phyloP scores from a whole-genome alignment of 2,888 invertebrate species.

The Leucophenga maculata region DNA sequence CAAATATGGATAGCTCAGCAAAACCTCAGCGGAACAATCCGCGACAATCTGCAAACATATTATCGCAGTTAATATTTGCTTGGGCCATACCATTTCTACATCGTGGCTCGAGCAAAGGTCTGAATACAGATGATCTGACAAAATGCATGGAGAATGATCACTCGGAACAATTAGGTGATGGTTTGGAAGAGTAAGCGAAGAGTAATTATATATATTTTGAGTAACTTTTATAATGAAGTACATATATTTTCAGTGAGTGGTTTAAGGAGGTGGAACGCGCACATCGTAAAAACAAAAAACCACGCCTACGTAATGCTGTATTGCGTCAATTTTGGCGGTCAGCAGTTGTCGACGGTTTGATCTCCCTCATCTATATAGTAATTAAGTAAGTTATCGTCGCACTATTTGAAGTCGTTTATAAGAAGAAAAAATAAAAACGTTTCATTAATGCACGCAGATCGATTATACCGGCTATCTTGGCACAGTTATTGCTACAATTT shows the following conservation, averaged over 20 bases:
- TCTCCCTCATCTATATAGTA: constrained; percentile 73
- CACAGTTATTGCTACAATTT: constrained; percentile 70
- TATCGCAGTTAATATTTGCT: constrained; percentile 69
- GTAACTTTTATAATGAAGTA: neutral
- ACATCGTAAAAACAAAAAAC: constrained; percentile 75
- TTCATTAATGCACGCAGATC: constrained; percentile 55
- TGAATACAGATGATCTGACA: constrained; percentile 80
- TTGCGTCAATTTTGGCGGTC: constrained; percentile 80
- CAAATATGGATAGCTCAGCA: constrained; percentile 68
- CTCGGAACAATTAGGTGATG: constrained; percentile 70
- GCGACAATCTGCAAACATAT: constrained; percentile 64
- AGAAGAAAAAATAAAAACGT: too few species aligned
- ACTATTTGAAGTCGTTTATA: constrained; percentile 4
- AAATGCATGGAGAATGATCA: constrained; percentile 77
- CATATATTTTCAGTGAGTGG: constrained; percentile 76
- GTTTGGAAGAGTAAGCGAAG: constrained; percentile 68
- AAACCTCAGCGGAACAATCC: constrained; percentile 70
- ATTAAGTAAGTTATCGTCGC: constrained; percentile 61
- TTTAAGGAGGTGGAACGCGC: constrained; percentile 76
- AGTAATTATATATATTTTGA: neutral
- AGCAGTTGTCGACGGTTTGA: constrained; percentile 78
- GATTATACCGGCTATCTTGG: constrained; percentile 69
- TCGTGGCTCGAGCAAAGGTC: constrained; percentile 64
- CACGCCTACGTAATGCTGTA: constrained; percentile 79
- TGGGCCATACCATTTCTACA: constrained; percentile 70